phyloP scores from a whole-genome alignment of 2,113 vertebrate species.

The Emydocephalus ijimae region DNA sequence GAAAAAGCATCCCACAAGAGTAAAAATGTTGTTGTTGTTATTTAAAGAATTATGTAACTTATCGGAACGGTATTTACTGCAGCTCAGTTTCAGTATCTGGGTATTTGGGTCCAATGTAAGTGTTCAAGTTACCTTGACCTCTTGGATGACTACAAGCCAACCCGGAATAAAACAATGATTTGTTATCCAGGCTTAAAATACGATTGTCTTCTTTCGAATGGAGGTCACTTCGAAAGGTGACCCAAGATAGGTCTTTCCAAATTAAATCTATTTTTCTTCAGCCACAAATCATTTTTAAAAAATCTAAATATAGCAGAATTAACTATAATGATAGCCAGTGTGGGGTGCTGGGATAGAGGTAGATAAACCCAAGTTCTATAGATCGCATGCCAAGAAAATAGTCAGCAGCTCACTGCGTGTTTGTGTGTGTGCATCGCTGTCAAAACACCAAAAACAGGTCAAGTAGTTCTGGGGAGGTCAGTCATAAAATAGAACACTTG shows the following conservation, averaged over 20 bases:
- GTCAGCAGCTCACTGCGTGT: conserved; percentile 13
- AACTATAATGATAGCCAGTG: conserved; percentile 53
- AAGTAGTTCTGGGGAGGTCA: too few relatives aligned
- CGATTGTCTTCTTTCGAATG: conserved; percentile 15
- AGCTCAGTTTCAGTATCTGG: not conserved
- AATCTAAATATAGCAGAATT: conserved; percentile 49
- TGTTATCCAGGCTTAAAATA: not conserved
- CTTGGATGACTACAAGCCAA: not conserved
- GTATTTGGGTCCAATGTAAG: not conserved
- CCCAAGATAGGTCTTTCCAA: conserved; percentile 30
- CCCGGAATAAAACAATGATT: not conserved
- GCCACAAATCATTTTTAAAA: conserved; percentile 32
- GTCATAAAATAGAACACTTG: too few relatives aligned
- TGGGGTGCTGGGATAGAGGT: conserved; percentile 22
- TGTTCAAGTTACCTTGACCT: not conserved
- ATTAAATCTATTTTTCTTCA: conserved; percentile 36
- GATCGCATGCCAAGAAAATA: conserved; percentile 46
- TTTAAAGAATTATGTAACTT: not conserved
- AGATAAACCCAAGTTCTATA: conserved; percentile 43
- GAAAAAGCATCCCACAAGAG: not conserved
- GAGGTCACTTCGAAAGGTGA: conserved; percentile 22
- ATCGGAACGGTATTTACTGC: not conserved
- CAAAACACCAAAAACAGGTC: too few relatives aligned
- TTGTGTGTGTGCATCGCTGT: too few relatives aligned
- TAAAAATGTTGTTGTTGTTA: not conserved